Conservation (phyloP, 2,113 vertebrate genomes). For the Mola mola region DNA sequence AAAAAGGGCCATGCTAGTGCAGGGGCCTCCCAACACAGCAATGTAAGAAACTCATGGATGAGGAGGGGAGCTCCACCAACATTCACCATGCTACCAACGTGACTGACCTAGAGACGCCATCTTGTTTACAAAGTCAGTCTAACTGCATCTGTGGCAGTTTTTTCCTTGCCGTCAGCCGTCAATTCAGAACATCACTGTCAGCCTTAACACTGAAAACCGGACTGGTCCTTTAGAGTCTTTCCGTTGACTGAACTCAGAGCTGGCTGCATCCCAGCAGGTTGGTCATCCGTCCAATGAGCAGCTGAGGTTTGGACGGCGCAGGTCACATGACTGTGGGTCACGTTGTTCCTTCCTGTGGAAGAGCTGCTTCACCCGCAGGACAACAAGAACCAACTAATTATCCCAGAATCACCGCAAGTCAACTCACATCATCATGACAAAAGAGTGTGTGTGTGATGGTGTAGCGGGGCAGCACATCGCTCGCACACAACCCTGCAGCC, state of each 20-base stretch:
- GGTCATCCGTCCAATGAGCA: conserved; percentile 26
- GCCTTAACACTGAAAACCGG: too few relatives aligned
- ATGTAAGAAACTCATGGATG: too few relatives aligned
- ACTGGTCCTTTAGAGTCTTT: not conserved
- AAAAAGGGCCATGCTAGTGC: too few relatives aligned
- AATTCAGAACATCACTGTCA: too few relatives aligned
- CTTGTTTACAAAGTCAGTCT: too few relatives aligned
- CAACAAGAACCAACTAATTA: conserved; percentile 59
- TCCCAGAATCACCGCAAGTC: conserved; percentile 56
- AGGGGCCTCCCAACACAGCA: too few relatives aligned
- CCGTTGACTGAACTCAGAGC: conserved; percentile 4
- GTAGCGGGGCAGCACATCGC: conserved; percentile 27
- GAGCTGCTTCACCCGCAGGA: conserved; percentile 54
- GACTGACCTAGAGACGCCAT: too few relatives aligned
- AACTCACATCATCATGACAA: conserved; percentile 44
- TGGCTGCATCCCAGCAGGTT: conserved; percentile 14
- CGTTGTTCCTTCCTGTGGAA: conserved; percentile 39
- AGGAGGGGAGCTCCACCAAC: too few relatives aligned
- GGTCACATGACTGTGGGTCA: conserved; percentile 55
- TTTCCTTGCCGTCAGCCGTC: too few relatives aligned
- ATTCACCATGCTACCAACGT: too few relatives aligned
- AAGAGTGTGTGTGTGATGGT: conserved; percentile 3
- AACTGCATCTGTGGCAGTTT: too few relatives aligned
- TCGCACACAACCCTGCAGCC: conserved; percentile 52
- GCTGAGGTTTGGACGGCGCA: conserved; percentile 16